Conservation (phyloP, 1,140 invertebrate species). For the Drosophila tani region DNA sequence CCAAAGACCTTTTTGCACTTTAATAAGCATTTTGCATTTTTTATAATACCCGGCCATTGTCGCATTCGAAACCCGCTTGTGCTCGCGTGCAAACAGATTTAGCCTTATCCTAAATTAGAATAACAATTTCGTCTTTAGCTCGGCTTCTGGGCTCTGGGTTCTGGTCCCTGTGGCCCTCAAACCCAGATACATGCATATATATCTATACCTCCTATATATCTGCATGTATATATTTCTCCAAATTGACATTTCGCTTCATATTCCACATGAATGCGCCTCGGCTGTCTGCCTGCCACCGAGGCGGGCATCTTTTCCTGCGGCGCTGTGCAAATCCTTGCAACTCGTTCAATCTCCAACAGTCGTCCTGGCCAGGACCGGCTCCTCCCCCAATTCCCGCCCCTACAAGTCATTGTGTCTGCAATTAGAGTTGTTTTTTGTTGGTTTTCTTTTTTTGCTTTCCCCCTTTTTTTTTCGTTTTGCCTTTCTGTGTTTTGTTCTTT, state of each 20-base stretch:
- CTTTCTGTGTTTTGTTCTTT: slow-evolving; percentile 48
- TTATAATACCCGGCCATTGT: slow-evolving; percentile 33
- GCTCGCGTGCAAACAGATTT: slow-evolving; percentile 69
- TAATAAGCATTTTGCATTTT: slow-evolving; percentile 60
- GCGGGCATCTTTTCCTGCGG: slow-evolving; percentile 64
- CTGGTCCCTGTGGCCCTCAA: slow-evolving; percentile 9
- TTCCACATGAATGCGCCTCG: slow-evolving; percentile 80
- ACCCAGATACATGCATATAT: slow-evolving; percentile 16
- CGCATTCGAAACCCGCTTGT: slow-evolving; percentile 34
- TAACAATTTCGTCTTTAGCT: slow-evolving; percentile 74
- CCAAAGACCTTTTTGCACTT: slow-evolving; percentile 39
- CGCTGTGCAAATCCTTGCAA: slow-evolving; percentile 80
- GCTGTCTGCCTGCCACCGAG: slow-evolving; percentile 71
- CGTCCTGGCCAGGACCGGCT: slow-evolving; percentile 27
- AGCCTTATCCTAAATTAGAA: slow-evolving; percentile 80
- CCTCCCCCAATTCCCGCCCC: slow-evolving; percentile 26
- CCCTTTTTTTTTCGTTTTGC: slow-evolving; percentile 33
- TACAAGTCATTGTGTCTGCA: slow-evolving; percentile 78
- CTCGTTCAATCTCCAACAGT: slow-evolving; percentile 71
- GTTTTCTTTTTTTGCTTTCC: slow-evolving; percentile 53
- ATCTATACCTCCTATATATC: slow-evolving; percentile 22
- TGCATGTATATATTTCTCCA: slow-evolving; percentile 36
- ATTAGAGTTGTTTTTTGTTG: slow-evolving; percentile 81
- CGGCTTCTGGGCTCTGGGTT: slow-evolving; percentile 3
- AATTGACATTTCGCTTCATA: slow-evolving; percentile 83